Evolutionary conservation across 2,113 vertebrate genomes (phyloP).

Genomic region (Pachyramphus minor): DNA sequence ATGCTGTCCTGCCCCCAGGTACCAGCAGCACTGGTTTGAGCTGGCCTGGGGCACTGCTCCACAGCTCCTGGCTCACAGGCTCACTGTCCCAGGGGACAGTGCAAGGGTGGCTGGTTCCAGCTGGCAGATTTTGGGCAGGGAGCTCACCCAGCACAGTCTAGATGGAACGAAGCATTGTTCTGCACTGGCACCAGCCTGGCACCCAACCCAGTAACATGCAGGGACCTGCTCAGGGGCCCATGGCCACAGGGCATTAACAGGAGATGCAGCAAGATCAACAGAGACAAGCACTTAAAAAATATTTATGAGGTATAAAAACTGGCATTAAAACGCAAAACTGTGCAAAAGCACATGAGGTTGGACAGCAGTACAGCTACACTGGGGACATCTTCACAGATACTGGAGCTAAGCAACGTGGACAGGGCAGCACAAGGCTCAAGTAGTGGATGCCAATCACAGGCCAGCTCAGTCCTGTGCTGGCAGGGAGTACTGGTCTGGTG

Average conservation of each 20-base stretch:
- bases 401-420: not conserved
- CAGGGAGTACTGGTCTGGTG: accelerated
- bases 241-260: not conserved
- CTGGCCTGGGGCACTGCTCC: not conserved
- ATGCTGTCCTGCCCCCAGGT: not conserved
- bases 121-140: not conserved
- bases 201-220: accelerated
- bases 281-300: not conserved
- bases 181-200: not conserved
- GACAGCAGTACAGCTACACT: not conserved
- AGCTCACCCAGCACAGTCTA: not conserved
- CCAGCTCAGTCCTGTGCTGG: not conserved
- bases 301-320: constrained; percentile 16
- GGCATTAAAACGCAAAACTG: not conserved
- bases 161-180: not conserved
- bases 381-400: not conserved
- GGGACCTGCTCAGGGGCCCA: not conserved
- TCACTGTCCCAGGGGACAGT: not conserved
- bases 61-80: not conserved
- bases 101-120: not conserved
- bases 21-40: not conserved
- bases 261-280: not conserved
- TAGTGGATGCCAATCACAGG: not conserved
- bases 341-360: not conserved
- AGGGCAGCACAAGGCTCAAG: not conserved